Evolutionary conservation across 2,888 invertebrate species (phyloP), one percentile per base, ranked within the genome.

Genomic region (Brachyopa scutellaris): DNA sequence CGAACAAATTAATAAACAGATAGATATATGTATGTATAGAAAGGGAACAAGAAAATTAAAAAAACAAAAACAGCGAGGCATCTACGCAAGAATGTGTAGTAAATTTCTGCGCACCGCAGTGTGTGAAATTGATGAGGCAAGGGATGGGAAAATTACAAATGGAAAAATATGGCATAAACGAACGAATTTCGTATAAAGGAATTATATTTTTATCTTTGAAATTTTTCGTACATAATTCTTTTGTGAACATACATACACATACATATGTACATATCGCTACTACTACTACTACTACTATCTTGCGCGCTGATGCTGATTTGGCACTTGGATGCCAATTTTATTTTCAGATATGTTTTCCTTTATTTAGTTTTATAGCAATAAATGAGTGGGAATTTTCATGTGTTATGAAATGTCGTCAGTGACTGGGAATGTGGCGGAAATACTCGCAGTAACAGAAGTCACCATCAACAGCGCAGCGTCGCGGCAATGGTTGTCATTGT

Each of bases 21-120:
- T 8, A 67, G 9, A 36, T 8, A n/a, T n/a, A n/a, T n/a, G n/a
- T n/a, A n/a, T n/a, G n/a, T n/a, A n/a, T n/a, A n/a, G n/a, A n/a
- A n/a, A n/a, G n/a, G 31, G n/a, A 42, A 49, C 3, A 45, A 21
- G 21, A 9, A 49, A 55, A 29, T 23, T 15, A 19, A 15, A 36
- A 45, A 40, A 21, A 8, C 15, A 73, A 66, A 33, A 74, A 70
- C 51, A 66, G 47, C 64, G 59, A 66, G 70, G 77, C 70, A 77
- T 77, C 66, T 77, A 82, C 82, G 70, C 82, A 77, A 72, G 82
- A 82, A 82, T 82, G 70, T 77, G 70, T 82, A 82, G 77, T 82
- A 82, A 82, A 82, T 82, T 59, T 82, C 82, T 77, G 70, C 77
- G 77, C 64, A 82, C 66, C 77, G 77, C 64, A 82, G 66, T 77